Conservation (phyloP, 2,797 vertebrate genomes). For the Ctenosaura bakeri region DNA sequence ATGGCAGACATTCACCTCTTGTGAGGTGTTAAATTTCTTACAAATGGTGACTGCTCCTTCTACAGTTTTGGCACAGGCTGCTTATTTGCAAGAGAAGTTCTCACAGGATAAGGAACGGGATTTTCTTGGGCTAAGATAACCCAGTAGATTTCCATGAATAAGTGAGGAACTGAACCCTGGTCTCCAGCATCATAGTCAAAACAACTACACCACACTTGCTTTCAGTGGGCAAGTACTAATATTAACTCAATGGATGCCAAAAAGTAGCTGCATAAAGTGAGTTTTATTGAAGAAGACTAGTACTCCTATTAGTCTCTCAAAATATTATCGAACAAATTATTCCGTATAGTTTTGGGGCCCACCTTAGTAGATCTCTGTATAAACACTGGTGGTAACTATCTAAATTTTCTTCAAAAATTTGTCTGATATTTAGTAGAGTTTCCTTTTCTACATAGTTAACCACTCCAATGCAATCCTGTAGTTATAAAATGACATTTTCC, state of each 20-base stretch:
- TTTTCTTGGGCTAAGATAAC: too few species aligned
- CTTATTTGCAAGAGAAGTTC: too few species aligned
- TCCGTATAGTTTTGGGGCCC: background rate
- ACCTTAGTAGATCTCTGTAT: background rate
- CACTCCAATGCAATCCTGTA: background rate
- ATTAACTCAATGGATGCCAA: background rate
- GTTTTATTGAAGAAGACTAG: background rate
- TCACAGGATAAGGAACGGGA: too few species aligned
- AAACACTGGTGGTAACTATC: background rate
- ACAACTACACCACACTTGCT: too few species aligned
- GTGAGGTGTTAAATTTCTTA: too few species aligned
- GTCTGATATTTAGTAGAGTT: background rate
- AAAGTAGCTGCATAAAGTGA: background rate
- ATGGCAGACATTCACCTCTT: too few species aligned
- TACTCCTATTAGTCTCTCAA: background rate
- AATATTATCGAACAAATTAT: background rate
- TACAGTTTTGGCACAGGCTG: too few species aligned
- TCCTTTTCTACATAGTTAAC: background rate
- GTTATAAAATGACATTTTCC: conserved; percentile 25
- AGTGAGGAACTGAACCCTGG: too few species aligned
- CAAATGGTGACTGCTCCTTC: too few species aligned
- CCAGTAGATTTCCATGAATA: too few species aligned
- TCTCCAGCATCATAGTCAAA: too few species aligned
- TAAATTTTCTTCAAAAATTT: background rate
- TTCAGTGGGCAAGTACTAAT: too few species aligned